Conservation (phyloP, 1,140 invertebrate species). For the Drosophila tropicalis region DNA sequence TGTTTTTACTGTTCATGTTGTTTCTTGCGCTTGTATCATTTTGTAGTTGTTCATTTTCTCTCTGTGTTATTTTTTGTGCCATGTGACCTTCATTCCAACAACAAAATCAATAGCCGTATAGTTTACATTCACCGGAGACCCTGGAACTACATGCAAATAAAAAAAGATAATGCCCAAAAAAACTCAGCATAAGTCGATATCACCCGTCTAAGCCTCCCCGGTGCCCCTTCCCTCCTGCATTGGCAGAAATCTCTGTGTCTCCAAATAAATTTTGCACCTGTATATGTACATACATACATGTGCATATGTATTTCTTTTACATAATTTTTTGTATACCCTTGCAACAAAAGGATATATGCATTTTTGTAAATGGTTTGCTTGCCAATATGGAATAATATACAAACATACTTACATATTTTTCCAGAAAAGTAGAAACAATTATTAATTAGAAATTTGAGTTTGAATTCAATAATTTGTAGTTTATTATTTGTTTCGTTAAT, state of each 20-base stretch:
- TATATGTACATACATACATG: not conserved
- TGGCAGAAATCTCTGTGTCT: not conserved
- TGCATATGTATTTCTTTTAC: constrained; percentile 6
- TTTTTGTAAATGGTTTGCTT: not conserved
- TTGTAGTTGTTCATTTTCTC: constrained; percentile 34
- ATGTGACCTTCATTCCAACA: constrained; percentile 76
- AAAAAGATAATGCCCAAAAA: constrained; percentile 7
- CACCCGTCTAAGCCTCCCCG: not conserved
- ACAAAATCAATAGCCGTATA: constrained; percentile 79
- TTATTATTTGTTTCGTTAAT: no score
- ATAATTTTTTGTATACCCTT: constrained; percentile 9
- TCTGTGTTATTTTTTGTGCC: constrained; percentile 40
- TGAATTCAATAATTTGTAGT: no score
- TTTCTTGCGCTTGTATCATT: constrained; percentile 20
- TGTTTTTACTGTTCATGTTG: constrained; percentile 23
- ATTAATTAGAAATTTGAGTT: no score
- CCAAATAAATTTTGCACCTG: constrained; percentile 6
- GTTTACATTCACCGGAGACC: constrained; percentile 48
- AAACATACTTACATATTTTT: no score
- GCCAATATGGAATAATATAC: no score
- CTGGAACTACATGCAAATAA: constrained; percentile 8
- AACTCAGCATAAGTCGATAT: constrained; percentile 4
- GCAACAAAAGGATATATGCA: not conserved
- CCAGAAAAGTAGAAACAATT: no score
- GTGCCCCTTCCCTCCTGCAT: not conserved